These are phyloP conservation scores for Cottus gobio DNA, from an alignment of 2,113 vertebrate genomes.

Conservation along the genomic window DNA sequence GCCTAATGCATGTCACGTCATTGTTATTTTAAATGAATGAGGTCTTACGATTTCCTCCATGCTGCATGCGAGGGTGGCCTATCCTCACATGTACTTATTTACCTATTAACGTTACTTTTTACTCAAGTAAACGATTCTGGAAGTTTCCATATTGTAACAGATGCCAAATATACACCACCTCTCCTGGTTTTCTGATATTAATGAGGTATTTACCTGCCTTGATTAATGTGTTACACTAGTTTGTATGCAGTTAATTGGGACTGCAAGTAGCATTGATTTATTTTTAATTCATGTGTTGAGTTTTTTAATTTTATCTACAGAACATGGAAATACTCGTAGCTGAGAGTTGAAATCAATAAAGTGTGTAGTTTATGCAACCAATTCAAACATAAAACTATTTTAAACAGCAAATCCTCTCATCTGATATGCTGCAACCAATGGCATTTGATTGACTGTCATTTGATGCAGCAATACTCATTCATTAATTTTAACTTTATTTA, in stretches of 20 bases:
- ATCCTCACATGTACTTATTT: neutral
- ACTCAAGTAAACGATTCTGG: neutral
- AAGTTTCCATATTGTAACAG: slow-evolving; percentile 10
- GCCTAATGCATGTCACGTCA: neutral
- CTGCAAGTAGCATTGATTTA: neutral
- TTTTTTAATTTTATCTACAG: neutral
- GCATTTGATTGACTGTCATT: neutral
- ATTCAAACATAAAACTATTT: too few species aligned
- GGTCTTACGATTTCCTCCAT: neutral
- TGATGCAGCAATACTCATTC: neutral
- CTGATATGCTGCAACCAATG: neutral
- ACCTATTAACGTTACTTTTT: neutral
- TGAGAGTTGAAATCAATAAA: neutral
- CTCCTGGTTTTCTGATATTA: neutral
- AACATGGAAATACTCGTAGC: neutral
- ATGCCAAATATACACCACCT: neutral
- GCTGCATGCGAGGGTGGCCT: neutral
- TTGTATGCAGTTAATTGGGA: neutral
- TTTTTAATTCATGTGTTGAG: neutral
- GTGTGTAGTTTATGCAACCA: neutral
- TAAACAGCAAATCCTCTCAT: neutral
- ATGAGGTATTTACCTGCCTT: neutral
- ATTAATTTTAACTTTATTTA: neutral
- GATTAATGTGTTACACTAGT: neutral
- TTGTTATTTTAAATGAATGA: neutral